These are phyloP conservation scores for Morpho achilles DNA, from an alignment of 2,888 invertebrate species.

Conservation along the genomic window DNA sequence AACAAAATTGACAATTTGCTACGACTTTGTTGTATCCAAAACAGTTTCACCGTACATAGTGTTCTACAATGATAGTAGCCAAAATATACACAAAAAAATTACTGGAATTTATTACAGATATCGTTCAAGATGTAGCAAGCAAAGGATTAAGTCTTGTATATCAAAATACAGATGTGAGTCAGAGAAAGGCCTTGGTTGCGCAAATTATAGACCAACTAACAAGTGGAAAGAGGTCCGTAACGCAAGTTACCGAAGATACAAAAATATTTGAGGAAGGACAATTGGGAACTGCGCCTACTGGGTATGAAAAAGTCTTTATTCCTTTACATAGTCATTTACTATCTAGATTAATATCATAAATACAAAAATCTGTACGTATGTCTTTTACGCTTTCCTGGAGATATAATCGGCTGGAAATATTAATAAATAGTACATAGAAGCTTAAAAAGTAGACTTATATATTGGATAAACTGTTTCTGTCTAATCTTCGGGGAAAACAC, in stretches of 20 bases:
- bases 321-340: no score
- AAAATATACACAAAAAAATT: no score
- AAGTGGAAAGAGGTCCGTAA: slow-evolving; percentile 85
- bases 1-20: no score
- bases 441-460: no score
- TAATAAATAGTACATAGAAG: no score
- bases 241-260: slow-evolving; percentile 89
- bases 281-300: slow-evolving; percentile 91
- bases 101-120: slow-evolving; percentile 78
- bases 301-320: slow-evolving; percentile 67
- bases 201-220: slow-evolving; percentile 90
- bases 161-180: slow-evolving; percentile 86
- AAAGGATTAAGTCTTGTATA: slow-evolving; percentile 94
- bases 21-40: no score
- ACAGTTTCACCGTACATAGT: neutral
- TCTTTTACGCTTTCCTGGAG: no score
- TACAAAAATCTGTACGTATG: no score
- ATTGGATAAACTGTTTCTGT: no score
- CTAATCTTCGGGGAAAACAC: no score
- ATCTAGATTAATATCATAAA: no score
- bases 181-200: slow-evolving; percentile 85
- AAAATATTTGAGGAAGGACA: slow-evolving; percentile 93
- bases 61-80: neutral
- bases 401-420: no score
- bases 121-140: slow-evolving; percentile 95